phyloP scores from a whole-genome alignment of 2,797 vertebrate species.

The Poecile montanus region DNA sequence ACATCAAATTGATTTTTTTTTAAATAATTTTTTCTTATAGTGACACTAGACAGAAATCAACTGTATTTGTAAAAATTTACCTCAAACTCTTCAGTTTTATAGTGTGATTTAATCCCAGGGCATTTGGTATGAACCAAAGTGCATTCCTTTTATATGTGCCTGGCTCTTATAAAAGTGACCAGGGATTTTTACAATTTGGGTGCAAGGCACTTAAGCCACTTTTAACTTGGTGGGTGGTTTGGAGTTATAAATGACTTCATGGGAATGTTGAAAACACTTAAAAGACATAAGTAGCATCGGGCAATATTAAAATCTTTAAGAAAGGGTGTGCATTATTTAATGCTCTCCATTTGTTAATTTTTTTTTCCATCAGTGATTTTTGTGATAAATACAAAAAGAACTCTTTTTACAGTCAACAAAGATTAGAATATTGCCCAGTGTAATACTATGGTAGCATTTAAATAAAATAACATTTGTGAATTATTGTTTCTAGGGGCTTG shows the following conservation, averaged over 20 bases:
- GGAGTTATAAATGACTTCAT: slow-evolving; percentile 76
- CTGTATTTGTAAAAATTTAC: slow-evolving; percentile 89
- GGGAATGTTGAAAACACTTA: slow-evolving; percentile 66
- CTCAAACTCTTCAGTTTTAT: slow-evolving; percentile 91
- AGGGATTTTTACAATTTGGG: slow-evolving; percentile 83
- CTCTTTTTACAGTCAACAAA: slow-evolving; percentile 51
- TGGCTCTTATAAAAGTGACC: slow-evolving; percentile 78
- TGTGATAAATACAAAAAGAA: slow-evolving; percentile 58
- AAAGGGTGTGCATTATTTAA: slow-evolving; percentile 68
- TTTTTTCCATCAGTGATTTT: slow-evolving; percentile 68
- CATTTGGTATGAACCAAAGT: slow-evolving; percentile 99
- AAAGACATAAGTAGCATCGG: slow-evolving; percentile 74
- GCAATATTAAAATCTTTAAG: slow-evolving; percentile 80
- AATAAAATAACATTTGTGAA: slow-evolving; percentile 75
- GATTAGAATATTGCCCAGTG: slow-evolving; percentile 80
- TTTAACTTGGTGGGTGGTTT: slow-evolving; percentile 78
- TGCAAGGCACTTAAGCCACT: slow-evolving; percentile 84
- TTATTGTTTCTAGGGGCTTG: slow-evolving; percentile 79
- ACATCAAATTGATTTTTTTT: slow-evolving; percentile 77
- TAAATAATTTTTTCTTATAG: slow-evolving; percentile 75
- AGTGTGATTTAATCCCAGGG: slow-evolving; percentile 88
- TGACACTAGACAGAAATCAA: slow-evolving; percentile 77
- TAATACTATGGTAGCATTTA: slow-evolving; percentile 78
- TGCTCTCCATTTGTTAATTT: slow-evolving; percentile 71
- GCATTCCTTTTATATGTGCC: slow-evolving; percentile 94